Evolutionary conservation across 2,113 vertebrate species (phyloP).

Genomic region (Echinops telfairi): DNA sequence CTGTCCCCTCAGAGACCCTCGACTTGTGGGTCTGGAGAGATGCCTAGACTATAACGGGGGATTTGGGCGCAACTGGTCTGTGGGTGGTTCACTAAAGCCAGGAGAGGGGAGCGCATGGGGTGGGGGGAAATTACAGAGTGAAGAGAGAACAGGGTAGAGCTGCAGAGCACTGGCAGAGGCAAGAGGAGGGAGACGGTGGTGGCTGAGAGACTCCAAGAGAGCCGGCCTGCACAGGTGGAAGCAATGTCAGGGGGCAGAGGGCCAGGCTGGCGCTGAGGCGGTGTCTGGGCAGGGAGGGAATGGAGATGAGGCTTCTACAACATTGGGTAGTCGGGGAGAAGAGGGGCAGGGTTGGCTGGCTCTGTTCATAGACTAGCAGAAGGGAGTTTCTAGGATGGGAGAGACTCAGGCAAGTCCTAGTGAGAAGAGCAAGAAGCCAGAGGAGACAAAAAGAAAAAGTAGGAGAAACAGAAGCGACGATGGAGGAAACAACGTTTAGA

Average conservation of each 20-base stretch:
- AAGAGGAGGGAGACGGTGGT: not conserved
- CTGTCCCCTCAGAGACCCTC: too few species aligned
- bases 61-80: not conserved
- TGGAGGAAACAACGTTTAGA: not conserved
- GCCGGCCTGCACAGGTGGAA: not conserved
- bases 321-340: not conserved
- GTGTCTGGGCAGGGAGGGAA: not conserved
- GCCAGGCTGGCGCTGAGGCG: not conserved
- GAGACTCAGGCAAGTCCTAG: not conserved
- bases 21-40: not conserved
- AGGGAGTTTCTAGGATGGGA: not conserved
- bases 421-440: not conserved
- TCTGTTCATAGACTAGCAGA: not conserved
- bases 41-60: not conserved
- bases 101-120: not conserved
- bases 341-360: not conserved
- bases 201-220: not conserved
- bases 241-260: not conserved
- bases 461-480: not conserved
- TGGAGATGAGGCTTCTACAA: slow-evolving; percentile 25
- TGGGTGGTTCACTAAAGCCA: not conserved
- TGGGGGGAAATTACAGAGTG: not conserved
- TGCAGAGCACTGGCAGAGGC: not conserved
- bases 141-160: not conserved
- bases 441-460: not conserved